Conservation (phyloP, 2,113 vertebrate species). For the Ginglymostoma cirratum region DNA sequence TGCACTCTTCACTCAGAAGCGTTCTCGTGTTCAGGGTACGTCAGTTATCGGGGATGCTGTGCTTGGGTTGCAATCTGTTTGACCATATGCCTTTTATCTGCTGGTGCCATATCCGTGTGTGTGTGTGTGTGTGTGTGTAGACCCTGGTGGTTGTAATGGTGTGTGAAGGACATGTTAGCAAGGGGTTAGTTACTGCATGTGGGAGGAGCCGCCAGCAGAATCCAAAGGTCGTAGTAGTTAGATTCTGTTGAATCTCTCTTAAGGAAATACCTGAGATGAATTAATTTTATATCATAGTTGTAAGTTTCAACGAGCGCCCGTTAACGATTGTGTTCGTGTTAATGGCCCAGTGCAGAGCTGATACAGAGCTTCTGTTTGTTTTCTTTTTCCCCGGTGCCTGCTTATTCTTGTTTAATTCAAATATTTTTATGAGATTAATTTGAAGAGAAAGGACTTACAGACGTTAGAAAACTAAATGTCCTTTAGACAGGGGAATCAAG, state of each 20-base stretch:
- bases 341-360: background rate
- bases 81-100: constrained; percentile 2
- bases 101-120: background rate
- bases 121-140: background rate
- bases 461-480: constrained; percentile 2
- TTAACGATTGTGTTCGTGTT: background rate
- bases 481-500: background rate
- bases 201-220: background rate
- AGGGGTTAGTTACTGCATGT: background rate
- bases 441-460: background rate
- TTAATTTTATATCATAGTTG: constrained; percentile 19
- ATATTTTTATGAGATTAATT: constrained; percentile 19
- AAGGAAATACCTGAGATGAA: constrained; percentile 11
- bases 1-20: background rate
- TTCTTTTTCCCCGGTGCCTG: background rate
- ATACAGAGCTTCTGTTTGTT: background rate
- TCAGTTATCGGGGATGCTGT: background rate
- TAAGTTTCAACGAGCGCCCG: background rate
- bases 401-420: constrained; percentile 11
- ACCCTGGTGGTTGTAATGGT: background rate
- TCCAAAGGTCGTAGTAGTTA: background rate
- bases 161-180: background rate
- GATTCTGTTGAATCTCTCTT: constrained; percentile 26
- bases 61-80: background rate
- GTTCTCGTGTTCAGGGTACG: background rate